Evolutionary conservation across 1,140 invertebrate genomes (phyloP).

Genomic region (Nylanderia fulva): DNA sequence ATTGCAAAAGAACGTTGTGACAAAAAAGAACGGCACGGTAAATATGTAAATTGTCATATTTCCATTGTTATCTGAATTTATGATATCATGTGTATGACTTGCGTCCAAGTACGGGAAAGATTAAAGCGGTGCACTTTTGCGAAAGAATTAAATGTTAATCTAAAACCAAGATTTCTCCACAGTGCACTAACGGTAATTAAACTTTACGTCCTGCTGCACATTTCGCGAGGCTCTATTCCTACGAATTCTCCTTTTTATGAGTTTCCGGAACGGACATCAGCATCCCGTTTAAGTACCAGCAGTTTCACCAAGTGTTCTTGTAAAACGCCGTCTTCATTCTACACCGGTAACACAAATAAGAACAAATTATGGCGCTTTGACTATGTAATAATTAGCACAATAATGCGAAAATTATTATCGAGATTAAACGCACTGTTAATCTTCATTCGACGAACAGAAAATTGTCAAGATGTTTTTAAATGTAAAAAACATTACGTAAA

Average conservation of each 20-base stretch:
- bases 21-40: constrained; percentile 19
- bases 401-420: background rate
- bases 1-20: background rate
- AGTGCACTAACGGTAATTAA: constrained; percentile 68
- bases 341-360: constrained; percentile 16
- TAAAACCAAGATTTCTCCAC: constrained; percentile 44
- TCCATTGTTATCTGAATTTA: constrained; percentile 42
- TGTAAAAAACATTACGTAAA: background rate
- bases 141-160: constrained; percentile 62
- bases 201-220: constrained; percentile 53
- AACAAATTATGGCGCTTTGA: background rate
- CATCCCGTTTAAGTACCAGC: constrained; percentile 31
- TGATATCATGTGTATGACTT: background rate
- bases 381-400: constrained; percentile 1
- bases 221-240: constrained; percentile 44
- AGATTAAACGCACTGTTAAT: background rate
- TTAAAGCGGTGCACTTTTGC: constrained; percentile 33
- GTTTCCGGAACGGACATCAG: constrained; percentile 41
- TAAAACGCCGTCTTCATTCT: constrained; percentile 27
- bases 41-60: constrained; percentile 34
- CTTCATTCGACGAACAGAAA: background rate
- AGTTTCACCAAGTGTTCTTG: constrained; percentile 31
- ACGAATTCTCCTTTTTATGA: constrained; percentile 56
- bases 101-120: background rate
- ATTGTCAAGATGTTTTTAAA: background rate